Evolutionary conservation across 53 echinoderm and acorn worm genomes (phyloP).

Genomic region (Patiria pectinifera): DNA sequence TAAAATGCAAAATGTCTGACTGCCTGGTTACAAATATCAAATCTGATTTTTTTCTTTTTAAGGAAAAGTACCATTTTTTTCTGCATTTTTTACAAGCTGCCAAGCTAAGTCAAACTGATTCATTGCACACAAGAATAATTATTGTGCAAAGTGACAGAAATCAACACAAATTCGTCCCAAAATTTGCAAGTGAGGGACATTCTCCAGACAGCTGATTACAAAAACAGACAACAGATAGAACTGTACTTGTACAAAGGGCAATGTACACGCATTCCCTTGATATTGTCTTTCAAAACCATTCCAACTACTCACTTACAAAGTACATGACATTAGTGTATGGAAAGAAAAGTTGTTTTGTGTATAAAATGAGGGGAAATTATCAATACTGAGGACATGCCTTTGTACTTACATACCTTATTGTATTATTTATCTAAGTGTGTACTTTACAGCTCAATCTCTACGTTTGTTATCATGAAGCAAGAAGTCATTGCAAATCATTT

Average conservation of each 20-base stretch:
- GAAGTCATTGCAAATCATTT: no score
- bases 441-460: no score
- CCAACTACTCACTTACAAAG: background rate
- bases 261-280: background rate
- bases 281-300: background rate
- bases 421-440: no score
- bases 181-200: background rate
- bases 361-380: no score
- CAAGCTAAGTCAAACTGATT: background rate
- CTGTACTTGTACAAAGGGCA: background rate
- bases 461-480: no score
- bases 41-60: background rate
- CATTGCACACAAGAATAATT: conserved; percentile 1
- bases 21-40: background rate
- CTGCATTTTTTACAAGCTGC: background rate
- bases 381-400: no score
- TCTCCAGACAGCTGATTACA: background rate
- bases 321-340: no score
- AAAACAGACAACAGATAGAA: background rate
- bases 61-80: background rate
- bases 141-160: background rate
- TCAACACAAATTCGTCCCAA: background rate
- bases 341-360: no score
- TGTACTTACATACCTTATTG: no score
- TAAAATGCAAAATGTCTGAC: background rate